Conservation (phyloP, 2,113 vertebrate genomes). For the Corvus moneduloides region DNA sequence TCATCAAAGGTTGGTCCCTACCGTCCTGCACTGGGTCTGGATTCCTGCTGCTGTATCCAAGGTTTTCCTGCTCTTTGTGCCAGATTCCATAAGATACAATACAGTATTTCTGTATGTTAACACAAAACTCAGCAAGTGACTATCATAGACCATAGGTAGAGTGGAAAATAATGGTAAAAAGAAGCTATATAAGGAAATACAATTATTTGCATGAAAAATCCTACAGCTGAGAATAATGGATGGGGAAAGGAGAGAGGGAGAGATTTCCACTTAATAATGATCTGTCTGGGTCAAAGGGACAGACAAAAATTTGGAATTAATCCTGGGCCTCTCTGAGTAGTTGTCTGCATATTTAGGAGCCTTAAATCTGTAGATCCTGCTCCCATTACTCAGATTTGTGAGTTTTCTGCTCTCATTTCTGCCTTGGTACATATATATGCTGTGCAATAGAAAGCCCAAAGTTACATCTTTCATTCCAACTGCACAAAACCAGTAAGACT, state of each 20-base stretch:
- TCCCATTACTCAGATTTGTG: background rate
- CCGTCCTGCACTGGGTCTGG: fast-evolving
- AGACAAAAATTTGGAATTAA: background rate
- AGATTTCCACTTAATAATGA: background rate
- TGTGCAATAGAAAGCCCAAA: background rate
- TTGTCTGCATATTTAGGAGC: background rate
- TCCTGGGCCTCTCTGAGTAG: background rate
- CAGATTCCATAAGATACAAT: background rate
- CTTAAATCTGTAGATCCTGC: background rate
- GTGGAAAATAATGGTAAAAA: background rate
- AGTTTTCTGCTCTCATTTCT: background rate
- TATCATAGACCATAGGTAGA: background rate
- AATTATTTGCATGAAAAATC: background rate
- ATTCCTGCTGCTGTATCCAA: background rate
- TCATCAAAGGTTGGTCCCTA: background rate
- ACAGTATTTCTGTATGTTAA: background rate
- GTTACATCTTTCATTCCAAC: background rate
- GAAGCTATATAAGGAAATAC: background rate
- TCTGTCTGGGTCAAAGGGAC: background rate
- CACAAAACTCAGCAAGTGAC: background rate
- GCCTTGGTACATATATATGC: background rate
- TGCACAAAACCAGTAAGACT: background rate
- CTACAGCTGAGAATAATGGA: background rate
- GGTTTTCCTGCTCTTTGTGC: background rate
- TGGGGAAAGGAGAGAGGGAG: background rate